phyloP scores from a whole-genome alignment of 2,888 invertebrate species.

The Argynnis bischoffii region DNA sequence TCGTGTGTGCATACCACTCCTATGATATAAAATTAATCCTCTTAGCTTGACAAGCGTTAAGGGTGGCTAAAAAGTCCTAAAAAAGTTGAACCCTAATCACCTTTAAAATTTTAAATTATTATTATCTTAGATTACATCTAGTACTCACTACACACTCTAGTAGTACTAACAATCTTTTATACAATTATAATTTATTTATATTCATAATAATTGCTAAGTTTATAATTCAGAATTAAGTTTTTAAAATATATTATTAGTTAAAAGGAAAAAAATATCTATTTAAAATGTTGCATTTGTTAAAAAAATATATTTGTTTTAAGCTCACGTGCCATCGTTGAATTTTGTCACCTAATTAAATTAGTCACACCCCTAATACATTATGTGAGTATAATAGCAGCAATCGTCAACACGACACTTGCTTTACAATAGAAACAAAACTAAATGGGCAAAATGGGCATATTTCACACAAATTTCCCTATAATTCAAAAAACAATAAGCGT shows the following conservation, averaged over 20 bases:
- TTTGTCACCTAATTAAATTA: conserved; percentile 7
- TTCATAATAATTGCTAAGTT: too few relatives aligned
- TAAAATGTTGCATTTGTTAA: not conserved
- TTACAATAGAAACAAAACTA: not conserved
- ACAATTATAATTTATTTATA: too few relatives aligned
- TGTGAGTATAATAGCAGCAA: not conserved
- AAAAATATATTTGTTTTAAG: not conserved
- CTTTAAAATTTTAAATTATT: conserved; percentile 5
- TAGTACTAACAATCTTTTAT: too few relatives aligned
- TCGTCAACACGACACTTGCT: conserved; percentile 14
- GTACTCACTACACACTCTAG: too few relatives aligned
- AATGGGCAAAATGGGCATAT: not conserved
- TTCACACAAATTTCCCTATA: conserved; percentile 8
- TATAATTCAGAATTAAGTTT: too few relatives aligned
- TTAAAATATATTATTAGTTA: too few relatives aligned
- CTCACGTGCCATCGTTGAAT: conserved; percentile 7
- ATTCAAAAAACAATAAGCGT: conserved; percentile 21
- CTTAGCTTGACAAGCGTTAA: conserved; percentile 61
- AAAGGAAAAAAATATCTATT: not conserved
- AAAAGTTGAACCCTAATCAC: conserved; percentile 21
- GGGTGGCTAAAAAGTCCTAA: not conserved
- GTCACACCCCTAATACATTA: conserved; percentile 2
- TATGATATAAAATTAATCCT: conserved; percentile 61
- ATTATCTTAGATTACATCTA: too few relatives aligned
- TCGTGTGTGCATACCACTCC: conserved; percentile 46